These are phyloP conservation scores for Propithecus deckenii DNA, from an alignment of 2,797 vertebrate genomes.

Conservation along the genomic window DNA sequence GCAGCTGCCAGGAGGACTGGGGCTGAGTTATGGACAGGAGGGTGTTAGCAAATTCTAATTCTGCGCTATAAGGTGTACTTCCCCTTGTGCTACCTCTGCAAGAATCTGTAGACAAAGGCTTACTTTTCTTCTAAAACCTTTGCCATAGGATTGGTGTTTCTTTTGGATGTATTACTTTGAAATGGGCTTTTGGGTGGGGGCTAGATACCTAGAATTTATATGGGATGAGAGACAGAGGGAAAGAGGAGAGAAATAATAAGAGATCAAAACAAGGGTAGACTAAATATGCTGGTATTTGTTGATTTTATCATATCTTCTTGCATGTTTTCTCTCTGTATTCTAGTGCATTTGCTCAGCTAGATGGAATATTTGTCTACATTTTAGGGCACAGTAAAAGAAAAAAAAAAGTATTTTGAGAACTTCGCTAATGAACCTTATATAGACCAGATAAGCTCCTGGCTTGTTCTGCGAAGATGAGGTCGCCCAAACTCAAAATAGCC, in stretches of 20 bases:
- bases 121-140: neutral
- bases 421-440: neutral
- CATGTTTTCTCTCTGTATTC: neutral
- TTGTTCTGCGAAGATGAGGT: neutral
- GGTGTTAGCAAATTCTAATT: neutral
- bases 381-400: neutral
- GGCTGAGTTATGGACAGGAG: neutral
- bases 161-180: neutral
- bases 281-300: neutral
- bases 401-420: neutral
- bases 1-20: neutral
- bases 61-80: accelerated
- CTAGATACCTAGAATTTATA: neutral
- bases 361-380: neutral
- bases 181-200: neutral
- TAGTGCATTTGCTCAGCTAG: neutral
- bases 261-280: neutral
- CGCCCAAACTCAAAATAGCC: neutral
- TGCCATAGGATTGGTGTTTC: neutral
- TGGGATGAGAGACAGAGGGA: neutral
- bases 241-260: neutral
- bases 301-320: neutral
- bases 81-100: neutral
- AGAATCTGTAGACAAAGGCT: neutral
- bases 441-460: neutral